A percentile compares a stretch with the other conserved stretches of the same genome.
phyloP scores from a whole-genome alignment of 2,797 vertebrate species.

The Calcarius lapponicus region DNA sequence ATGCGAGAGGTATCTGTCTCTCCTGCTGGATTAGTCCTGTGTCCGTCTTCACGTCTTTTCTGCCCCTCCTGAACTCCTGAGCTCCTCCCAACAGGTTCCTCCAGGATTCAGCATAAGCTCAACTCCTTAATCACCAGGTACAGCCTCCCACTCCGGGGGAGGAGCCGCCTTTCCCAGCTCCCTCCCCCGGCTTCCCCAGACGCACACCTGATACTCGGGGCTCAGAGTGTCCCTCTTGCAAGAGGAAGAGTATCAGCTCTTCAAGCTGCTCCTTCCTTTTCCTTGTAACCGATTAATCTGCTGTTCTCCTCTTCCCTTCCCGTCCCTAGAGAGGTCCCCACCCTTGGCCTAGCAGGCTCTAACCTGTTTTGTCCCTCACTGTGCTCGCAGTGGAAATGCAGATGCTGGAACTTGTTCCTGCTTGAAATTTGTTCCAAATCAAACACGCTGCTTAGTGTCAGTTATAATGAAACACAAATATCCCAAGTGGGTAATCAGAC shows the following conservation, averaged over 20 bases:
- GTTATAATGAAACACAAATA: slow-evolving; percentile 30
- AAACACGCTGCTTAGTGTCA: slow-evolving; percentile 32
- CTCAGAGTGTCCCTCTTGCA: neutral
- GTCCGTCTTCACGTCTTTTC: neutral
- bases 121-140: slow-evolving; percentile 18
- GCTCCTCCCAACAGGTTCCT: slow-evolving; percentile 28
- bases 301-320: neutral
- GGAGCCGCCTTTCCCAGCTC: neutral
- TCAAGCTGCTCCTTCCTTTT: neutral
- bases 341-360: slow-evolving; percentile 54
- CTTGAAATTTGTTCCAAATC: slow-evolving; percentile 58
- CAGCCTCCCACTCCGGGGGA: neutral
- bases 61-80: neutral
- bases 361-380: slow-evolving; percentile 61
- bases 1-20: neutral
- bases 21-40: neutral
- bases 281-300: neutral
- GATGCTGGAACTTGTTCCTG: slow-evolving; percentile 62
- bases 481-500: slow-evolving; percentile 1
- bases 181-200: neutral
- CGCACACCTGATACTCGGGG: neutral
- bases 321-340: neutral
- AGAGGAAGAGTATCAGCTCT: neutral
- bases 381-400: slow-evolving; percentile 34
- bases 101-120: neutral